Evolutionary conservation across 2,888 invertebrate genomes (phyloP), one percentile per base, ranked within the genome.

Genomic region (Acanthococcus lagerstroemiae): DNA sequence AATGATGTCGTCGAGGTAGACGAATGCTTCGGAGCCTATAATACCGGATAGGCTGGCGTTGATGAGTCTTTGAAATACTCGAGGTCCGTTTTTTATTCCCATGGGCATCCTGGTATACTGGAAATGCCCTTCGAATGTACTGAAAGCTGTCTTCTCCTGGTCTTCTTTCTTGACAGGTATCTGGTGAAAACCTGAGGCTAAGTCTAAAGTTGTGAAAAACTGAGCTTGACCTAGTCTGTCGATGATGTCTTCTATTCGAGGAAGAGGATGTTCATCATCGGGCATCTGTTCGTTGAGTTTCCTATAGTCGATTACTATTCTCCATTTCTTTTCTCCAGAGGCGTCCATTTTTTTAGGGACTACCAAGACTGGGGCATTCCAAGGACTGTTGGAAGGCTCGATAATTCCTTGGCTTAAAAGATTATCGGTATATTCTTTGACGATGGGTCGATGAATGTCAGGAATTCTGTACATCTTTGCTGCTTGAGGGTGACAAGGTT

Each of bases 11-110:
- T 70, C 70, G 17, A 70, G 15, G 37, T 70, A 70, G 4, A 69
- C 67, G 25, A 67, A 68, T 24, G 65, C 60, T 9, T 65, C 46
- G 15, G 19, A 27, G 1, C 70, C 69, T 17, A 55, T 66, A n/a
- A 74, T 48, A 0, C 71, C 73, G 0, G 69, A 65, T 24, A 74
- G 67, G 1, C 72, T 70, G 4, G 68, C 65, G 52, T 75, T 70
- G 73, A 75, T 75, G 6, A 73, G 25, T 1, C 73, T 58, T 37
- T 73, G 72, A 66, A 74, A 75, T 0, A 73, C 73, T 1, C 72
- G 70, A 0, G 74, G 74, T 1, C n/a, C n/a, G n/a, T n/a, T n/a
- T n/a, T n/a, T n/a, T n/a, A n/a, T n/a, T n/a, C n/a, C n/a, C n/a
- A n/a, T 73, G 0, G 71, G 70, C 72, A 73, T 71, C 6, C 70